phyloP scores from a whole-genome alignment of 2,888 invertebrate genomes.

The Carterocephalus palaemon region DNA sequence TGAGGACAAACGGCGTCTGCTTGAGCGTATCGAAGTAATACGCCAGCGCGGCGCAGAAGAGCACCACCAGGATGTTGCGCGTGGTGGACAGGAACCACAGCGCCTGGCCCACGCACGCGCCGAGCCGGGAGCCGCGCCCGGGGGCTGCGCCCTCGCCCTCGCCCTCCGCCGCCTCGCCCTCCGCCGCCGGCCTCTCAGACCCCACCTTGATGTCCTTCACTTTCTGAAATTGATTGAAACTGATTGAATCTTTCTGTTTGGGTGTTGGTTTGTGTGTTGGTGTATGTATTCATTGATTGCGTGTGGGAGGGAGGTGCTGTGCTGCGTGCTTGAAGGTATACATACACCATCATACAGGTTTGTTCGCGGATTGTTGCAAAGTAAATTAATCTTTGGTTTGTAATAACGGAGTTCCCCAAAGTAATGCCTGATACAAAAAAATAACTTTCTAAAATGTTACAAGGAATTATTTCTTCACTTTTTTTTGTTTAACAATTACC shows the following conservation, averaged over 20 bases:
- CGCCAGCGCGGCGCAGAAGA: constrained; percentile 82
- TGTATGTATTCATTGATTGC: no score
- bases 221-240: constrained; percentile 76
- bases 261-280: neutral
- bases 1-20: constrained; percentile 81
- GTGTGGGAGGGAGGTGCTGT: no score
- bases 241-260: neutral
- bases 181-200: constrained; percentile 32
- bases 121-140: constrained; percentile 34
- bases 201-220: constrained; percentile 81
- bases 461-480: no score
- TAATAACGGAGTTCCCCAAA: no score
- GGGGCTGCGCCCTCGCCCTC: constrained; percentile 26
- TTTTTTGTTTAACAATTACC: no score
- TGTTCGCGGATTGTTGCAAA: no score
- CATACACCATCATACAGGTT: no score
- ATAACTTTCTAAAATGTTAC: no score
- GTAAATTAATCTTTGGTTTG: no score
- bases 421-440: no score
- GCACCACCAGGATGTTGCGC: constrained; percentile 87
- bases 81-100: constrained; percentile 87
- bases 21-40: constrained; percentile 81
- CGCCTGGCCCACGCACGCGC: constrained; percentile 64
- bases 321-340: no score
- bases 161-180: constrained; percentile 40